A percentile compares a stretch with the other conserved stretches of the same genome.
These are phyloP conservation scores for Amazona guildingii DNA, from an alignment of 2,113 vertebrate species.

Conservation along the genomic window DNA sequence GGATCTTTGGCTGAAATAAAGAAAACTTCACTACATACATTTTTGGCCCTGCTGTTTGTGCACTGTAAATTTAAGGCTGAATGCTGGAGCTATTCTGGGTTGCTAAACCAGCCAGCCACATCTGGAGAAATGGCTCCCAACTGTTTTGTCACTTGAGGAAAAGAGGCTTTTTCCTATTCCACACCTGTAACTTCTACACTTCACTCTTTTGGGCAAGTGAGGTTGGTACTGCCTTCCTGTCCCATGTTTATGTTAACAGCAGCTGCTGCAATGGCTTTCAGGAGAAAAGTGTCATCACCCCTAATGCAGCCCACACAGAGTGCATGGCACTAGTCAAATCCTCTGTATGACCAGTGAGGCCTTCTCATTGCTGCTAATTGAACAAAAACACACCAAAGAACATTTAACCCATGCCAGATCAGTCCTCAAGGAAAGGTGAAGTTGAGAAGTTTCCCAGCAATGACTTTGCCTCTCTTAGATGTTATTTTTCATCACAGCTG, in stretches of 20 bases:
- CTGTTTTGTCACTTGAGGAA: background rate
- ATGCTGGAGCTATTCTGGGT: background rate
- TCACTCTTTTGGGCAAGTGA: background rate
- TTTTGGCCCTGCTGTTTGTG: fast-evolving
- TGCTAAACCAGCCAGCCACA: background rate
- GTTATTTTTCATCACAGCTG: background rate
- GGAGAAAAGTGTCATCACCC: background rate
- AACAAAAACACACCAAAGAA: background rate
- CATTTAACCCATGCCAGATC: background rate
- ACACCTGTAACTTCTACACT: background rate
- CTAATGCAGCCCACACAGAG: background rate
- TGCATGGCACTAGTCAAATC: background rate
- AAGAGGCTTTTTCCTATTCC: background rate
- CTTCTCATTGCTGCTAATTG: background rate
- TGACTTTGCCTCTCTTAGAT: background rate
- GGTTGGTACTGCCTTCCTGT: background rate
- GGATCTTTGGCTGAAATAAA: background rate
- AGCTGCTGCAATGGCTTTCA: background rate
- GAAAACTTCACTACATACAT: background rate
- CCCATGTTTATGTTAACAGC: background rate
- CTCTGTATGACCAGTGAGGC: background rate
- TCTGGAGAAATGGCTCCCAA: background rate
- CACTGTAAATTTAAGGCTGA: background rate
- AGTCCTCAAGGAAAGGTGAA: background rate
- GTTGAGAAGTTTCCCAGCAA: background rate